A percentile compares a stretch with the other conserved stretches of the same genome.
These are phyloP conservation scores for Marcusenius ussheri DNA, from an alignment of 2,113 vertebrate genomes.

Conservation along the genomic window DNA sequence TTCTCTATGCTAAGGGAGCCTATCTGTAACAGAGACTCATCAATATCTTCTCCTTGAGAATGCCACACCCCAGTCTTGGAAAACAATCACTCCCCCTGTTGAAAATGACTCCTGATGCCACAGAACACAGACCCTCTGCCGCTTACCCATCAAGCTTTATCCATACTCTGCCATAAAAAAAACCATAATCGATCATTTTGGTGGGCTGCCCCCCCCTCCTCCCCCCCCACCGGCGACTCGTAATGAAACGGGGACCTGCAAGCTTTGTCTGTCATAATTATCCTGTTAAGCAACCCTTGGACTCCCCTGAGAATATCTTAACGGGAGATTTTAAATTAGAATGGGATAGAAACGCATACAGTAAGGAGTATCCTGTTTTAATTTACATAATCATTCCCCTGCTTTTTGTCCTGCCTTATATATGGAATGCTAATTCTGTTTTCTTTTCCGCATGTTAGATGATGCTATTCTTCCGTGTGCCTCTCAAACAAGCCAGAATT, in stretches of 20 bases:
- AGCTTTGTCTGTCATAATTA: constrained; percentile 69
- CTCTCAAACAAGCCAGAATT: neutral
- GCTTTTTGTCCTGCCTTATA: constrained; percentile 42
- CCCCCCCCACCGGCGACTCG: neutral
- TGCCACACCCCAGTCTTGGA: neutral
- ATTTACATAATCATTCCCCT: constrained; percentile 67
- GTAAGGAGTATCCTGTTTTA: constrained; percentile 66
- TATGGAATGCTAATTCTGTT: constrained; percentile 20
- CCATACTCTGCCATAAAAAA: neutral
- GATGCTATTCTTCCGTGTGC: constrained; percentile 8
- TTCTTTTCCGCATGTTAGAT: constrained; percentile 12
- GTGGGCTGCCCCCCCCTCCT: neutral
- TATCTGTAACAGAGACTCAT: neutral
- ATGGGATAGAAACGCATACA: constrained; percentile 57
- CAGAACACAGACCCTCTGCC: neutral
- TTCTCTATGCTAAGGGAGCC: neutral
- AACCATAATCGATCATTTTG: neutral
- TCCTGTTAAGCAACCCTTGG: constrained; percentile 64
- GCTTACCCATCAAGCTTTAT: neutral
- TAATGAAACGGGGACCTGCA: constrained; percentile 45
- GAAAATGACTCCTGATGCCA: neutral
- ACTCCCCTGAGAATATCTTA: constrained; percentile 59
- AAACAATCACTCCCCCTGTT: neutral
- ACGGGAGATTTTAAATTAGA: constrained; percentile 66
- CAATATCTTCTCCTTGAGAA: neutral